phyloP scores from a whole-genome alignment of 2,797 vertebrate genomes.

The Gila robusta region DNA sequence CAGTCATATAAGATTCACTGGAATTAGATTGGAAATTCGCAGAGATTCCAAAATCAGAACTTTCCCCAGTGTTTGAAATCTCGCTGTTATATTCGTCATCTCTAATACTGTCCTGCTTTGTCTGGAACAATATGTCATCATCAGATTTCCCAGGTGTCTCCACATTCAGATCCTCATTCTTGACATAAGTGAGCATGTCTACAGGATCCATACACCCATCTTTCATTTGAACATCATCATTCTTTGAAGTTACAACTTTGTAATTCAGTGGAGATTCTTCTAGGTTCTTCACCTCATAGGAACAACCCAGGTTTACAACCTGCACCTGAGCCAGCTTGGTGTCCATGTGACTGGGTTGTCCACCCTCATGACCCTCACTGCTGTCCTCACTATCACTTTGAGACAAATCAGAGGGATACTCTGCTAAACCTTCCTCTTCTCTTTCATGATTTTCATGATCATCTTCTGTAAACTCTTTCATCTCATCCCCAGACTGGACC shows the following conservation, averaged over 20 bases:
- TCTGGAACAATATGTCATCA: not conserved
- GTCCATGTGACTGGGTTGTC: not conserved
- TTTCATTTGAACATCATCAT: constrained; percentile 23
- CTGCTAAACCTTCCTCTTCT: constrained; percentile 78
- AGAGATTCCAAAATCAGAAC: not conserved
- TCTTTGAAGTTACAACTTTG: not conserved
- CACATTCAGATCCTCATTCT: constrained; percentile 4
- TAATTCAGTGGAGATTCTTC: not conserved
- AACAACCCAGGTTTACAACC: not conserved
- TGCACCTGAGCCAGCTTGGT: not conserved
- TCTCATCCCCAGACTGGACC: constrained; percentile 57
- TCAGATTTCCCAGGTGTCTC: constrained; percentile 23
- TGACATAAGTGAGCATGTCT: constrained; percentile 13
- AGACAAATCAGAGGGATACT: constrained; percentile 78
- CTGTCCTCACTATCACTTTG: constrained; percentile 70
- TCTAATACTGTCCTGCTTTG: not conserved
- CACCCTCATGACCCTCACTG: constrained; percentile 34
- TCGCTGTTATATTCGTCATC: not conserved
- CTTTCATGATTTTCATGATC: constrained; percentile 79
- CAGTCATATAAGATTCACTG: constrained; percentile 9
- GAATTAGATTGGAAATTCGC: not conserved
- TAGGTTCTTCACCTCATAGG: constrained; percentile 23
- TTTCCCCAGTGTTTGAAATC: not conserved
- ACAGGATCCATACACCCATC: not conserved
- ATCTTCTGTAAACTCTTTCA: constrained; percentile 78